Percentiles rank a stretch among this genome's conserved stretches.
Evolutionary conservation across 2,113 vertebrate species (phyloP).

Genomic region (Cricetomys ansorgei): DNA sequence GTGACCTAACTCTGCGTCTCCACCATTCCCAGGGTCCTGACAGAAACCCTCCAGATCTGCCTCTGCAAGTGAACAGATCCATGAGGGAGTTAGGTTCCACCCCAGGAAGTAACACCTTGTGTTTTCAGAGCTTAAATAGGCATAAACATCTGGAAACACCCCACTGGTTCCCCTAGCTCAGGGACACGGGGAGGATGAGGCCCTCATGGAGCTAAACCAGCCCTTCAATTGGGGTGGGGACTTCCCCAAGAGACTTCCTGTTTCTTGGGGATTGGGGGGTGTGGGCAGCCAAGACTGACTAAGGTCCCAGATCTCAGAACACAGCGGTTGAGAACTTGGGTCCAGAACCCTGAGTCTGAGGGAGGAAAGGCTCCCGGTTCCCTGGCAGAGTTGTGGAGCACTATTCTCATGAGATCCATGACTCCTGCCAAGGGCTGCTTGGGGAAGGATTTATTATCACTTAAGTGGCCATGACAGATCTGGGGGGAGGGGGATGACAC

Average conservation of each 20-base stretch:
- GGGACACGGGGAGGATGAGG: not conserved
- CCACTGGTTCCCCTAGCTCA: not conserved
- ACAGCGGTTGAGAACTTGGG: not conserved
- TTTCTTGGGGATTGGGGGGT: not conserved
- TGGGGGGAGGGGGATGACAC: constrained; percentile 24
- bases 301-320: not conserved
- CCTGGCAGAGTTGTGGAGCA: not conserved
- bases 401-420: constrained; percentile 56
- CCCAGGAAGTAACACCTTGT: not conserved
- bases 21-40: not conserved
- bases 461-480: constrained; percentile 75
- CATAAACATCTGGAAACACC: not conserved
- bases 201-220: not conserved
- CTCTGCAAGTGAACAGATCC: not conserved
- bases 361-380: not conserved
- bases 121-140: not conserved
- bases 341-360: not conserved
- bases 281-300: not conserved
- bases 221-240: not conserved
- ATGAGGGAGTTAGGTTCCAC: not conserved
- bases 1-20: no score
- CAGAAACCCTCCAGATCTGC: not conserved
- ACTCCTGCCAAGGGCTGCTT: constrained; percentile 68
- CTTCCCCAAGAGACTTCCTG: constrained; percentile 51
- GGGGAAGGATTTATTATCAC: constrained; percentile 80